Base-by-base conservation (phyloP, 2,113 vertebrate genomes). In the Lethenteron reissneri region DNA sequence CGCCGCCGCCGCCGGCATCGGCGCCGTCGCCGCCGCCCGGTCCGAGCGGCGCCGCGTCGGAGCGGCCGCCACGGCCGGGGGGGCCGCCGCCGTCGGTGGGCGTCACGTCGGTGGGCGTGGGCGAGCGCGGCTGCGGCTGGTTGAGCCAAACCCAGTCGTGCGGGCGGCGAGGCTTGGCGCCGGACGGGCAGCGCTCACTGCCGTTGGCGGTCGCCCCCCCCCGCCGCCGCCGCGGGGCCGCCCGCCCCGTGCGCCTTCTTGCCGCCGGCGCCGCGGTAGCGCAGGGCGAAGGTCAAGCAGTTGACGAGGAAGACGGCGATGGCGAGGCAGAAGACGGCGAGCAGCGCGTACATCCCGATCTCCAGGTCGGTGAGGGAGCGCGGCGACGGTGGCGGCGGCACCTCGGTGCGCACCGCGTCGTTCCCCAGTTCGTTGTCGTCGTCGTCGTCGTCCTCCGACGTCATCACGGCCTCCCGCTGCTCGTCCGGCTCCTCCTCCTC, bases 101-200 rank as follows among this genome's bases (percentile, higher is more conserved):
- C 64, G 89, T 88, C 0, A 81, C 83, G 70, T 96, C 94, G 78
- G 87, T 57, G 0, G 89, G 81, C 78, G 88, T 91, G 0, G 85
- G 86, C 74, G 83, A 86, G 76, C 91, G 88, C 0, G 84, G 78
- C 64, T 85, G 88, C 0, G 92, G 89, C 0, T 95, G 97, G 56
- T 92, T 92, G 78, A 99, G 76, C 78, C 97, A 99, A 76, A 97
- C 94, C 94, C 94, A 99, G 80, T 99, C 92, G 77, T 97, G 94
- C 25, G 25, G 4, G 25, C 25, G 25, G 25, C 5, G 62, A 68
- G 15, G 15, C 62, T 68, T 68, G n/a, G 62, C 62, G n/a, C 62
- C 21, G n/a, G 62, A 21, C 2, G 62, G 11, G 15, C 62, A 68
- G 62, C 9, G 62, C 62, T 21, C 8, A 10, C 11, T 9, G 9